Evolutionary conservation across 2,797 vertebrate species (phyloP).

Genomic region (Pempheris klunzingeri): DNA sequence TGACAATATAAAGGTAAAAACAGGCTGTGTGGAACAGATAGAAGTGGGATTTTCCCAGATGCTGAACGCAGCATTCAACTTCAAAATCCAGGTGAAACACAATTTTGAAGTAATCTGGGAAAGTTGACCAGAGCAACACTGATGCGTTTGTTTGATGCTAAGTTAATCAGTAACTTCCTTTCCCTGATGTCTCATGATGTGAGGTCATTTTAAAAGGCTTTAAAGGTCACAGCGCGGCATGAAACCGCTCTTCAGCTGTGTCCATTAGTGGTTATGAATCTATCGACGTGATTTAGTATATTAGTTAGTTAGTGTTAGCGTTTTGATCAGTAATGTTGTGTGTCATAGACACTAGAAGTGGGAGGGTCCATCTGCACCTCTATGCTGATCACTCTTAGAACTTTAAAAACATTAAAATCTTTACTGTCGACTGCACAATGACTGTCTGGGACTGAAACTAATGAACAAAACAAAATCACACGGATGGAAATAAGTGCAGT

Average conservation of each 20-base stretch:
- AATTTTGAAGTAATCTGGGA: neutral
- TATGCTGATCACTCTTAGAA: neutral
- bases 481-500: neutral
- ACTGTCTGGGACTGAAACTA: neutral
- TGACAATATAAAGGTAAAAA: neutral
- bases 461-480: neutral
- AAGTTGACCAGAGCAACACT: slow-evolving; percentile 23
- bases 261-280: neutral
- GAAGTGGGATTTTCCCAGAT: slow-evolving; percentile 1
- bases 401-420: neutral
- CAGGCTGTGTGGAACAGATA: neutral
- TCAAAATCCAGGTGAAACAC: slow-evolving; percentile 16
- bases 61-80: neutral
- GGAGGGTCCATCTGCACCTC: neutral
- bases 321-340: neutral
- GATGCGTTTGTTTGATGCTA: slow-evolving; percentile 29
- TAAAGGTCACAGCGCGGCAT: neutral
- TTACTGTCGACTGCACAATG: neutral
- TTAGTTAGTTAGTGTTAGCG: neutral
- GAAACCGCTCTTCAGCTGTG: neutral
- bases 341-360: neutral
- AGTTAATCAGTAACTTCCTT: slow-evolving; percentile 47
- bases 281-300: too few species aligned
- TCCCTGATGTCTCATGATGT: slow-evolving; percentile 11
- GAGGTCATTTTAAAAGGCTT: slow-evolving; percentile 30